Conservation (phyloP, 1,140 invertebrate genomes). For the Pissodes strobi region DNA sequence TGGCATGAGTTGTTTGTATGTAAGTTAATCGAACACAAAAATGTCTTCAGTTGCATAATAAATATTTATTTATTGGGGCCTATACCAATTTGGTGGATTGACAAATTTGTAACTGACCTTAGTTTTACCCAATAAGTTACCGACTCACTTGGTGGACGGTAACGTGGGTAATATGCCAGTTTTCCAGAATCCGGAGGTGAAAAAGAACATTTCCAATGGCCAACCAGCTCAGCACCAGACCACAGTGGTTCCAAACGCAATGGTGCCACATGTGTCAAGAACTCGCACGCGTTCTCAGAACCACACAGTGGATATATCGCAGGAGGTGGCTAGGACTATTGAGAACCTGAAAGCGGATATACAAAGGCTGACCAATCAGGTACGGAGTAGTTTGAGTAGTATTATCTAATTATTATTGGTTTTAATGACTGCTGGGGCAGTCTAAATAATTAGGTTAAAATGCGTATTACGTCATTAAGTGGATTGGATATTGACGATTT, state of each 20-base stretch:
- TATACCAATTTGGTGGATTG: no score
- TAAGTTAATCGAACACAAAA: no score
- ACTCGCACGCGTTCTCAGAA: constrained; percentile 35
- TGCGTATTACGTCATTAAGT: not conserved
- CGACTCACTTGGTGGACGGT: no score
- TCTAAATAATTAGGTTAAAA: no score
- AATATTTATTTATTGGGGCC: no score
- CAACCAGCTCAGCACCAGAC: constrained; percentile 11
- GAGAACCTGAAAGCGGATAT: constrained; percentile 56
- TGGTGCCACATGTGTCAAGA: constrained; percentile 42
- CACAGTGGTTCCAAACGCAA: constrained; percentile 39
- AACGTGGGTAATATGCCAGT: no score
- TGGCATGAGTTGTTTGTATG: no score
- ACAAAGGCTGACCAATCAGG: constrained; percentile 54
- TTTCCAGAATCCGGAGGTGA: no score
- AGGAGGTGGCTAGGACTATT: constrained; percentile 57
- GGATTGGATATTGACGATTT: not conserved
- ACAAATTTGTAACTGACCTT: no score
- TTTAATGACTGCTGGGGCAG: no score
- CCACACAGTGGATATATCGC: constrained; percentile 47
- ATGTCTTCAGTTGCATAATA: no score
- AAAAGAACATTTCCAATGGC: not conserved
- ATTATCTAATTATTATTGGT: constrained; percentile 42
- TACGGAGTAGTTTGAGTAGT: constrained; percentile 52
- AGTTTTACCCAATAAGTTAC: no score